Percentiles rank a stretch among this genome's conserved stretches.
Evolutionary conservation across 2,113 vertebrate species (phyloP).

Genomic region (Plestiodon gilberti): DNA sequence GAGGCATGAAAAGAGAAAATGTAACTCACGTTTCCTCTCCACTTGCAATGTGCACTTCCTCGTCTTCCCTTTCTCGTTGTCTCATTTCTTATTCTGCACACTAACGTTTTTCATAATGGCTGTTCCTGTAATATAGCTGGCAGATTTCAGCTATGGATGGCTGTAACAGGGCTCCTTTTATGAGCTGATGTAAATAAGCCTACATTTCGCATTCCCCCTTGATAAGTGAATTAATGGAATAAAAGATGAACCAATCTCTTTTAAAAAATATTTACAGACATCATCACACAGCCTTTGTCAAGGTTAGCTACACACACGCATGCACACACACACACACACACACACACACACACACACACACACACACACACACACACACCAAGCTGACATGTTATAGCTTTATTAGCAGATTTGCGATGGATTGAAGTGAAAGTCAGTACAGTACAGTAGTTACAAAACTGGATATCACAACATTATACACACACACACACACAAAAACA

Average conservation of each 20-base stretch:
- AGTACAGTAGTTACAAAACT: background rate
- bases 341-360: background rate
- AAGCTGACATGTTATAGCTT: background rate
- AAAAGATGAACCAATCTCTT: constrained; percentile 43
- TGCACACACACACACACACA: too few species aligned
- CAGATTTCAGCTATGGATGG: constrained; percentile 39
- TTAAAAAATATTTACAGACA: constrained; percentile 37
- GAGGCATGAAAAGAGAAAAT: background rate
- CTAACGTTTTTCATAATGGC: constrained; percentile 50
- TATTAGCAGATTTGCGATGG: constrained; percentile 9
- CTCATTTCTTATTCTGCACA: constrained; percentile 48
- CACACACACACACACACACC: background rate
- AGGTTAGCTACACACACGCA: constrained; percentile 1
- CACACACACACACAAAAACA: background rate
- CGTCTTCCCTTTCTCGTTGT: background rate
- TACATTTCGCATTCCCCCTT: constrained; percentile 37
- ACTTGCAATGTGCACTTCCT: background rate
- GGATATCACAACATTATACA: background rate
- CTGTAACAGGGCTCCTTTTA: constrained; percentile 41
- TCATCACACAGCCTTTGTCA: background rate
- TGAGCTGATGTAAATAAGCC: constrained; percentile 48
- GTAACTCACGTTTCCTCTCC: background rate
- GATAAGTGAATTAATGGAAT: constrained; percentile 54
- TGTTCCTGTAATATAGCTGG: constrained; percentile 15
- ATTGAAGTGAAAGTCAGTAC: background rate